Conservation (phyloP, 2,113 vertebrate genomes). For the Laticauda colubrina region DNA sequence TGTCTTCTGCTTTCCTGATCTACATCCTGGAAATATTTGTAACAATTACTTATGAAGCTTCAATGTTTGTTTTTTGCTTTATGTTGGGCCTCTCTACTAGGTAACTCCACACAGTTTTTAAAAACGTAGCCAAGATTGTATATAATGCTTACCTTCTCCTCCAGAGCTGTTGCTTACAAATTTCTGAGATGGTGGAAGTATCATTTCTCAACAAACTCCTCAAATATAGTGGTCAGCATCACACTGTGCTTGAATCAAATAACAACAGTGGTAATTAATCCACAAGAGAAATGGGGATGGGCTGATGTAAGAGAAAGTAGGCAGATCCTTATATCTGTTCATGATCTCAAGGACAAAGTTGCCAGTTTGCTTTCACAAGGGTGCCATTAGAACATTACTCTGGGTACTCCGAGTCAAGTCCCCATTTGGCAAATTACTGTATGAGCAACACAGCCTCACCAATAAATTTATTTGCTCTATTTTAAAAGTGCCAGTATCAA, state of each 20-base stretch:
- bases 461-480: not conserved
- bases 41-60: slow-evolving; percentile 37
- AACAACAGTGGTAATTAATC: slow-evolving; percentile 59
- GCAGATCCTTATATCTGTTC: not conserved
- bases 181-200: slow-evolving; percentile 2
- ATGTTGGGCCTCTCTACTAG: not conserved
- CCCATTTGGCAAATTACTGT: not conserved
- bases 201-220: slow-evolving; percentile 49
- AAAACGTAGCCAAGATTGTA: not conserved
- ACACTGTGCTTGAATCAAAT: slow-evolving; percentile 43
- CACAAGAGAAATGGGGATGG: slow-evolving; percentile 47
- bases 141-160: not conserved
- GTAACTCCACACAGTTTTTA: not conserved
- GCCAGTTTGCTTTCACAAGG: not conserved
- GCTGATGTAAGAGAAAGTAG: slow-evolving; percentile 37
- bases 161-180: not conserved
- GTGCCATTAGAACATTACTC: not conserved
- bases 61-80: not conserved
- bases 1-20: slow-evolving; percentile 41
- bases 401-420: not conserved
- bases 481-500: not conserved
- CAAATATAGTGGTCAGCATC: slow-evolving; percentile 31
- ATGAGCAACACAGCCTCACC: not conserved
- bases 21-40: slow-evolving; percentile 38
- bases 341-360: not conserved